Evolutionary conservation across 2,797 vertebrate species (phyloP).

Genomic region (Pseudomugil gertrudae): DNA sequence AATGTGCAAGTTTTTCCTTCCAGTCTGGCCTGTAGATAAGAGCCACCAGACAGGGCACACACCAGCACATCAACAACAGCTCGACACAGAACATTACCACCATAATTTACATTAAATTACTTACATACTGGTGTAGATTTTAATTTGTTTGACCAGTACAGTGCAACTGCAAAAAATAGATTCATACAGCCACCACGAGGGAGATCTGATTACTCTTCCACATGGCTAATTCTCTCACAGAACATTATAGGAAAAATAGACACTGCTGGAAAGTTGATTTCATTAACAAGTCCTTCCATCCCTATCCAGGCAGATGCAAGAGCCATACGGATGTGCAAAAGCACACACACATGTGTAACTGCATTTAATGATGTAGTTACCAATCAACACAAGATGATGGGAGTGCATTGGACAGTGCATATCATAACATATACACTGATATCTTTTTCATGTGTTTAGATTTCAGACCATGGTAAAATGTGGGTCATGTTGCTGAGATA

Average conservation of each 20-base stretch:
- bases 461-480: neutral
- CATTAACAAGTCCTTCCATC: conserved; percentile 59
- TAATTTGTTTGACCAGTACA: conserved; percentile 93
- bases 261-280: conserved; percentile 66
- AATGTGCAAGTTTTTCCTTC: conserved; percentile 70
- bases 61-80: conserved; percentile 84
- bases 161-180: conserved; percentile 87
- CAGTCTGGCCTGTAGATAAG: conserved; percentile 74
- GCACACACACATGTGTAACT: conserved; percentile 25
- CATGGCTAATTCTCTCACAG: conserved; percentile 78
- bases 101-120: conserved; percentile 96
- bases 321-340: conserved; percentile 6
- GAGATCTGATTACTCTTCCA: conserved; percentile 85
- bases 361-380: conserved; percentile 22
- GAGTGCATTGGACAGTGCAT: neutral
- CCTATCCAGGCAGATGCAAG: conserved; percentile 5
- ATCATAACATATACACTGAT: conserved; percentile 2
- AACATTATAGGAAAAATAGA: conserved; percentile 74
- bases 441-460: neutral
- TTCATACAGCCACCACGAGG: conserved; percentile 82
- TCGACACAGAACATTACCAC: conserved; percentile 94
- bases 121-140: conserved; percentile 92
- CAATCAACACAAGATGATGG: neutral
- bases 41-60: conserved; percentile 78
- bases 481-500: neutral